These are phyloP conservation scores for Todiramphus chloris DNA, from an alignment of 2,113 vertebrate species.

Conservation along the genomic window DNA sequence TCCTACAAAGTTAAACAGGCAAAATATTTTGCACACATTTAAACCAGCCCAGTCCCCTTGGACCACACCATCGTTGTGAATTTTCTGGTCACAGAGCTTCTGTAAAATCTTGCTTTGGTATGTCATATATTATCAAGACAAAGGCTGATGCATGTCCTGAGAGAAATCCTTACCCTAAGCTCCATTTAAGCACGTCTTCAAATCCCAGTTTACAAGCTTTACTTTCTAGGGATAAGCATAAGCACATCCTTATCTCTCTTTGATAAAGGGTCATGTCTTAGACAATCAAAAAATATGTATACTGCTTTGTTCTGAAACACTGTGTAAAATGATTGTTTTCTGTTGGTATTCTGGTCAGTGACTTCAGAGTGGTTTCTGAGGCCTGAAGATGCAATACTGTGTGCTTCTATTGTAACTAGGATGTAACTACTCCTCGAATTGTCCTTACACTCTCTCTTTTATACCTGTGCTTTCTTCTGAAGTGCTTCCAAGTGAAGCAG, in stretches of 20 bases:
- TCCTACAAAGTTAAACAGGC: neutral
- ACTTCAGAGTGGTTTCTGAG: neutral
- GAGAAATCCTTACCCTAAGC: neutral
- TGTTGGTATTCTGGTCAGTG: neutral
- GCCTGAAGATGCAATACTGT: neutral
- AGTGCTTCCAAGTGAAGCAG: neutral
- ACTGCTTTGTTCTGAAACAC: neutral
- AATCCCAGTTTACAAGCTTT: neutral
- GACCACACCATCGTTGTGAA: accelerated
- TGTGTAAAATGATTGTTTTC: neutral
- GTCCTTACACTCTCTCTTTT: neutral
- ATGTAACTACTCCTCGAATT: neutral
- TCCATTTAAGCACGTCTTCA: neutral
- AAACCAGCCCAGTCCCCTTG: neutral
- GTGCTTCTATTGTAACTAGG: neutral
- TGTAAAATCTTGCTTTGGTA: neutral
- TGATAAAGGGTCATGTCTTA: neutral
- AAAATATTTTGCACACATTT: neutral
- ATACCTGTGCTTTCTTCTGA: neutral
- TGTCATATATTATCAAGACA: neutral
- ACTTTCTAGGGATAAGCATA: neutral
- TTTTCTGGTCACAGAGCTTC: neutral
- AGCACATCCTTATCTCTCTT: neutral
- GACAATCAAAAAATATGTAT: neutral
- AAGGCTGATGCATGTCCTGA: neutral